A percentile compares a stretch with the other conserved stretches of the same genome.
Conservation (phyloP, 2,113 vertebrate species). For the Pachypanchax playfairii region DNA sequence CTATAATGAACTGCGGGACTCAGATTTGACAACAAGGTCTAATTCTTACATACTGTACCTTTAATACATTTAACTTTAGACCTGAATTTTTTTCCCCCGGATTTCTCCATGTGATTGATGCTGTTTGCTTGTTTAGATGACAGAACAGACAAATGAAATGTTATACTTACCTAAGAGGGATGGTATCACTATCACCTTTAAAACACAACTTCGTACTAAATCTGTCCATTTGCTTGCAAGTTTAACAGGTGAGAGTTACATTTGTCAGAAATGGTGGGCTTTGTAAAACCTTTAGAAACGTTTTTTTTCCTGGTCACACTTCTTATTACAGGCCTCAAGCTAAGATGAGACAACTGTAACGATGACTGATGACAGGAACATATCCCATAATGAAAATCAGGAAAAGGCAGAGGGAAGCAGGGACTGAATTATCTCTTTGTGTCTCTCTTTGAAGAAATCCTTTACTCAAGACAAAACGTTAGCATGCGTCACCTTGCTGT, state of each 20-base stretch:
- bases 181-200: slow-evolving; percentile 10
- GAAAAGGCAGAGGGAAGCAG: slow-evolving; percentile 26
- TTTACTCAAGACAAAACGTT: slow-evolving; percentile 36
- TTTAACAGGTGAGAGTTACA: slow-evolving; percentile 13
- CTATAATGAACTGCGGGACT: too few relatives aligned
- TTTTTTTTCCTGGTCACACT: slow-evolving; percentile 33
- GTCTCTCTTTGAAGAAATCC: slow-evolving; percentile 32
- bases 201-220: slow-evolving; percentile 18
- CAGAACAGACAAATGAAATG: too few relatives aligned
- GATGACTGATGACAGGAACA: slow-evolving; percentile 63
- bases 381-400: slow-evolving; percentile 41
- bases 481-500: slow-evolving; percentile 43
- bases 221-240: slow-evolving; percentile 46
- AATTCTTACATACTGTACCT: too few relatives aligned
- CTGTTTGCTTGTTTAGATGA: too few relatives aligned
- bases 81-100: too few relatives aligned
- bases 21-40: too few relatives aligned
- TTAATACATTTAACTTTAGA: too few relatives aligned
- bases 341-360: slow-evolving; percentile 56
- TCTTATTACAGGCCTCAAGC: slow-evolving; percentile 63
- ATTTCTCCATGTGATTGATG: too few relatives aligned
- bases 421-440: slow-evolving; percentile 23
- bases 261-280: slow-evolving; percentile 36
- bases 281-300: slow-evolving; percentile 44
- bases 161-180: too few relatives aligned